A percentile compares a stretch with the other conserved stretches of the same genome.
Evolutionary conservation across 2,888 invertebrate genomes (phyloP).

Genomic region (Calameuta filiformis): DNA sequence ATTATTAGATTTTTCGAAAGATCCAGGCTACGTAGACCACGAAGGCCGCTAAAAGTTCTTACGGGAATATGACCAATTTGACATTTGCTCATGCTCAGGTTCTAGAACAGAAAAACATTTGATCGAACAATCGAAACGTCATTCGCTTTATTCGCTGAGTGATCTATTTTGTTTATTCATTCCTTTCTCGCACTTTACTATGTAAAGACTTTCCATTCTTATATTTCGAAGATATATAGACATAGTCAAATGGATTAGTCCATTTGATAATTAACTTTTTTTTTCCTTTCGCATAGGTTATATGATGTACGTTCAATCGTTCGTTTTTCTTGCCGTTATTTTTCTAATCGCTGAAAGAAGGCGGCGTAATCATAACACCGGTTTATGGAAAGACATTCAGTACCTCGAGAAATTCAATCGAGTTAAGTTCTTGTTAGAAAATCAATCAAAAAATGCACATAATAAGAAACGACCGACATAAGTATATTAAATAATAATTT

Average conservation of each 20-base stretch:
- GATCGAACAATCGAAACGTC: not conserved
- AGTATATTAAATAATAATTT: not conserved
- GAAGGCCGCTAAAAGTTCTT: constrained; percentile 47
- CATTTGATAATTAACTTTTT: not conserved
- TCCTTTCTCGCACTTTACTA: not conserved
- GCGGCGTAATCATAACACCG: not conserved
- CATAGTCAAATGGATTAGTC: not conserved
- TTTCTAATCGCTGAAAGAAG: not conserved
- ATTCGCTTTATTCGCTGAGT: not conserved
- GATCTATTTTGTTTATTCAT: not conserved
- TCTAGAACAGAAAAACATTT: constrained; percentile 34
- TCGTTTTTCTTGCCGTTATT: not conserved
- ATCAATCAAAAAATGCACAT: no score
- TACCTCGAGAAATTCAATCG: not conserved
- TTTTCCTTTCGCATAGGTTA: not conserved
- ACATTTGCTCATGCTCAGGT: constrained; percentile 49
- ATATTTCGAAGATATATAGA: not conserved
- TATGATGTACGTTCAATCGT: not conserved
- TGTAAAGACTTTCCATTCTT: not conserved
- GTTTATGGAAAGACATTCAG: not conserved
- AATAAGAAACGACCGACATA: not conserved
- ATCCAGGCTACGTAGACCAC: constrained; percentile 49
- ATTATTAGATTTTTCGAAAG: constrained; percentile 54
- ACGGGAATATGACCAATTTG: constrained; percentile 47
- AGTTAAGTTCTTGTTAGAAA: not conserved